Conservation (phyloP, 2,888 invertebrate genomes). For the Apantesis nais region DNA sequence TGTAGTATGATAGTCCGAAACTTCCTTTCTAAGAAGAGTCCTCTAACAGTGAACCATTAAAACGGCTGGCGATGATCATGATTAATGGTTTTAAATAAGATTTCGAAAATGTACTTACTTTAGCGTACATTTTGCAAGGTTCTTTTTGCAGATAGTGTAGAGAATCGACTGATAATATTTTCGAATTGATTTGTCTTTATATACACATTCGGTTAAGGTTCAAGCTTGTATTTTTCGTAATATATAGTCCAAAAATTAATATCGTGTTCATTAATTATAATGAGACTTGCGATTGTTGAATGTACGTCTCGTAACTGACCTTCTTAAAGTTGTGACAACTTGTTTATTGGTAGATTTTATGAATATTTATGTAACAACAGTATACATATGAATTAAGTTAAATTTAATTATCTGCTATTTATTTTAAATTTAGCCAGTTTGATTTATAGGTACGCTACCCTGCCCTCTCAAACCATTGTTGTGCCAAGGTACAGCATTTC, state of each 20-base stretch:
- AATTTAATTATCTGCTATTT: no score
- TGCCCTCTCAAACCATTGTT: no score
- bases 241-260: background rate
- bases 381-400: background rate
- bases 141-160: constrained; percentile 1
- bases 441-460: no score
- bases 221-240: constrained; percentile 13
- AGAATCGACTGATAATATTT: constrained; percentile 16
- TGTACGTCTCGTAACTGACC: background rate
- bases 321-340: background rate
- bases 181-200: constrained; percentile 8
- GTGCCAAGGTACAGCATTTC: no score
- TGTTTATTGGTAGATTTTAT: background rate
- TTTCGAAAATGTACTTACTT: background rate
- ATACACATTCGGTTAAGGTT: constrained; percentile 4
- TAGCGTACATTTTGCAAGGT: background rate
- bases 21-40: no score
- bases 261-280: background rate
- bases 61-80: no score
- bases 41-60: no score
- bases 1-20: no score
- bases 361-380: background rate
- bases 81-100: background rate
- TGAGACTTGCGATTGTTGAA: constrained; percentile 1
- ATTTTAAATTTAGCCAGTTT: no score